Conservation (phyloP, 2,797 vertebrate species). For the Lagocephalus sceleratus region DNA sequence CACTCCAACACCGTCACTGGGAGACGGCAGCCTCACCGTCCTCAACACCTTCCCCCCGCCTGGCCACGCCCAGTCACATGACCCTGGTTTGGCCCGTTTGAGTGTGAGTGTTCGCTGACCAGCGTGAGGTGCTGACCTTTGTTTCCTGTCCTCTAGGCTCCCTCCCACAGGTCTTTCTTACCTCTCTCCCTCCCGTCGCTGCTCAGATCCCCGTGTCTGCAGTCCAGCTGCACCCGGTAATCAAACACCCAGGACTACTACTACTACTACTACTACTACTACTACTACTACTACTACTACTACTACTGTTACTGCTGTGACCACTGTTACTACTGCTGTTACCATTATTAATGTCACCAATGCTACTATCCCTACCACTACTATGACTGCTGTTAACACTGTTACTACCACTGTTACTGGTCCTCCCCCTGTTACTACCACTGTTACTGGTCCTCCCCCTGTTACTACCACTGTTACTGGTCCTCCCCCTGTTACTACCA, state of each 20-base stretch:
- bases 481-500: no score
- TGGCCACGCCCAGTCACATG: constrained; percentile 83
- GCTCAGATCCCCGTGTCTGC: constrained; percentile 92
- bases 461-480: not conserved
- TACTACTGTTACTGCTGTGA: no score
- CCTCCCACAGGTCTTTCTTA: constrained; percentile 89
- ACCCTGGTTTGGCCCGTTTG: constrained; percentile 68
- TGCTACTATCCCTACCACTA: no score
- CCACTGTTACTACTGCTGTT: no score
- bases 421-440: not conserved
- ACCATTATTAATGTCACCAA: no score
- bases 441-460: no score
- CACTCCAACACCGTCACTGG: constrained; percentile 78
- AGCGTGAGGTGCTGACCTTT: no score
- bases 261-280: not conserved
- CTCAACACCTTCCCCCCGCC: constrained; percentile 88
- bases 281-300: not conserved
- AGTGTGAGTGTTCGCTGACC: not conserved
- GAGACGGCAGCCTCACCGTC: constrained; percentile 84
- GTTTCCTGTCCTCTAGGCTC: constrained; percentile 31
- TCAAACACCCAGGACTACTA: not conserved
- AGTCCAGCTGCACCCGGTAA: constrained; percentile 91
- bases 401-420: no score
- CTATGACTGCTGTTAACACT: no score
- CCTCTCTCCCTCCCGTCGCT: constrained; percentile 83